Base-by-base conservation (phyloP, 2,113 vertebrate genomes). In the Centropristis striata region DNA sequence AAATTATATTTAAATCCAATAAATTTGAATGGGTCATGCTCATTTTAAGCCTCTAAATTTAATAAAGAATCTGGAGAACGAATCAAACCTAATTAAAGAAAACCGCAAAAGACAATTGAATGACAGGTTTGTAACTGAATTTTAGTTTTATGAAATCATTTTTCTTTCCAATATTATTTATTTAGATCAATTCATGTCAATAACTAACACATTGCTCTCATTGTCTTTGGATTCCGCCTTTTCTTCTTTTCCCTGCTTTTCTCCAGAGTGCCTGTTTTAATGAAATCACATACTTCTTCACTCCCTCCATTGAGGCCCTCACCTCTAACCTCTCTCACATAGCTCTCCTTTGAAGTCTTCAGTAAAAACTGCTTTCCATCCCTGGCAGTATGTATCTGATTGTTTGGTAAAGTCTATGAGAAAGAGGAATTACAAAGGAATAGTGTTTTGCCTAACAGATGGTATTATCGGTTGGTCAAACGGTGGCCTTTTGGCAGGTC, bases 351-450 rank as follows among this genome's bases (percentile, higher is more conserved):
- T 89, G 77, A 89, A 86, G 74, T 67, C 46, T 44, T 66, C 46
- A 21, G 41, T 61, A 60, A 54, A 71, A 25, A 1, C 20, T 37
- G 71, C 65, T 71, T 84, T 82, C 42, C 66, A 10, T 47, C 16
- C 14, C 74, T 85, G 85, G 74, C 78, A 87, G 66, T 64, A 66
- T 60, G 59, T 44, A 12, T 75, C 25, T 57, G 67, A 69, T 69
- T 91, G 85, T 91, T 90, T 80, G 64, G 87, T 89, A 86, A 90
- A 91, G 88, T 91, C 86, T 90, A 54, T 66, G 77, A 85, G 80
- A 71, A 65, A 63, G 79, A 75, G 59, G 55, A 51, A 70, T 82
- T n/a, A 90, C 90, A 92, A 86, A 88, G 92, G 64, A 18, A 37
- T 18, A 71, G 83, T 89, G 84, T 88, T 86, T 80, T 73, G 60